phyloP scores from a whole-genome alignment of 1,140 invertebrate species.

The Ostrea denselamellosa region DNA sequence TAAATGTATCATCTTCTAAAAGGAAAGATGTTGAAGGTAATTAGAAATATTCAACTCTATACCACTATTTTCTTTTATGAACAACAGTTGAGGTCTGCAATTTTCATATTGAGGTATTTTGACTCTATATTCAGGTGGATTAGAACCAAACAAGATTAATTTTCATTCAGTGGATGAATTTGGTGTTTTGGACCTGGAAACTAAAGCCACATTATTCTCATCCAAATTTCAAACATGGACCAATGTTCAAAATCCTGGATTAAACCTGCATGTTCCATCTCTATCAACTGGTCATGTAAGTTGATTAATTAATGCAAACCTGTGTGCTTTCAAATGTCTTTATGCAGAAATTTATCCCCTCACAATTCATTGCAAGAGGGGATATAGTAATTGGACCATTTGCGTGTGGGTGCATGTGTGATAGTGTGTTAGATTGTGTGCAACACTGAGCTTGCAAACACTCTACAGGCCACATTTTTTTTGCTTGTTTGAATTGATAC shows the following conservation, averaged over 20 bases:
- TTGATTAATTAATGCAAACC: background rate
- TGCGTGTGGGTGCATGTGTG: too few relatives aligned
- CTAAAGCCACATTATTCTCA: slow-evolving; percentile 43
- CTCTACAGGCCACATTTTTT: too few relatives aligned
- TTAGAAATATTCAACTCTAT: background rate
- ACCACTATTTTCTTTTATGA: background rate
- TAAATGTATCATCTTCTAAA: slow-evolving; percentile 9
- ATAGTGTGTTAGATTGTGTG: too few relatives aligned
- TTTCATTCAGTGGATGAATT: slow-evolving; percentile 47
- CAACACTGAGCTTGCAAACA: too few relatives aligned
- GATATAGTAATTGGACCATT: too few relatives aligned
- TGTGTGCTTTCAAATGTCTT: too few relatives aligned
- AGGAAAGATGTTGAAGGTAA: slow-evolving; percentile 13
- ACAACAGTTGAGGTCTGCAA: too few relatives aligned
- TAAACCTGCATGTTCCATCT: slow-evolving; percentile 41
- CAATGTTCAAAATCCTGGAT: slow-evolving; percentile 39
- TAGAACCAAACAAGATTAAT: slow-evolving; percentile 33
- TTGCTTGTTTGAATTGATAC: too few relatives aligned
- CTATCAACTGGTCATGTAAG: background rate
- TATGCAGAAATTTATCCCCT: too few relatives aligned
- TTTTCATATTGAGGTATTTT: background rate
- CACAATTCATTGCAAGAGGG: too few relatives aligned
- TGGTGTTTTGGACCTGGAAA: slow-evolving; percentile 7
- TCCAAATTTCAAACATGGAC: slow-evolving; percentile 37
- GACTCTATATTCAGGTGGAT: slow-evolving; percentile 43